Percentiles rank a stretch among this genome's conserved stretches.
phyloP scores from a whole-genome alignment of 2,888 invertebrate genomes.

The Agriotes lineatus region DNA sequence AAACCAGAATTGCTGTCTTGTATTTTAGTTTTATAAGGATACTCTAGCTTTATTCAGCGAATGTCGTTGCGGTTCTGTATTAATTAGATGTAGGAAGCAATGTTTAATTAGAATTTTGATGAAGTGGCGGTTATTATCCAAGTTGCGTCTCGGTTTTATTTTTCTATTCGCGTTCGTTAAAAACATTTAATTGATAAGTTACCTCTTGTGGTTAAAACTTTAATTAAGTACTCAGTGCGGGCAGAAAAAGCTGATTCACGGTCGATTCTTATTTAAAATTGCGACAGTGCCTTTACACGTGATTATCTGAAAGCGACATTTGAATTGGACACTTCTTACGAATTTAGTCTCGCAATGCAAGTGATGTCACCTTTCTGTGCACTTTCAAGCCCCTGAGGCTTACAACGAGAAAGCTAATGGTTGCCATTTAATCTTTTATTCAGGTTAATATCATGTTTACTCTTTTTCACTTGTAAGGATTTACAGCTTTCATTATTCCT shows the following conservation, averaged over 20 bases:
- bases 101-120: slow-evolving; percentile 67
- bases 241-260: neutral
- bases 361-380: slow-evolving; percentile 22
- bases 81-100: slow-evolving; percentile 65
- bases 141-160: slow-evolving; percentile 25
- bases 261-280: neutral
- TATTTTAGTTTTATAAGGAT: slow-evolving; percentile 64
- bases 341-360: neutral
- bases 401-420: slow-evolving; percentile 28
- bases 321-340: slow-evolving; percentile 1
- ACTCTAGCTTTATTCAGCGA: slow-evolving; percentile 60
- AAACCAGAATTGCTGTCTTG: slow-evolving; percentile 62
- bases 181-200: neutral
- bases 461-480: slow-evolving; percentile 18
- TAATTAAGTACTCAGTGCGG: neutral
- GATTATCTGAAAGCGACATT: neutral
- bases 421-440: slow-evolving; percentile 29
- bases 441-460: slow-evolving; percentile 23
- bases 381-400: slow-evolving; percentile 37
- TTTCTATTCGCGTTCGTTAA: neutral
- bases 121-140: slow-evolving; percentile 52
- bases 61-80: slow-evolving; percentile 63
- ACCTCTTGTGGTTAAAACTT: neutral
- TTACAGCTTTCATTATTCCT: slow-evolving; percentile 8
- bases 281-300: neutral